These are phyloP conservation scores for Cuculus canorus DNA, from an alignment of 2,797 vertebrate genomes.

Conservation along the genomic window DNA sequence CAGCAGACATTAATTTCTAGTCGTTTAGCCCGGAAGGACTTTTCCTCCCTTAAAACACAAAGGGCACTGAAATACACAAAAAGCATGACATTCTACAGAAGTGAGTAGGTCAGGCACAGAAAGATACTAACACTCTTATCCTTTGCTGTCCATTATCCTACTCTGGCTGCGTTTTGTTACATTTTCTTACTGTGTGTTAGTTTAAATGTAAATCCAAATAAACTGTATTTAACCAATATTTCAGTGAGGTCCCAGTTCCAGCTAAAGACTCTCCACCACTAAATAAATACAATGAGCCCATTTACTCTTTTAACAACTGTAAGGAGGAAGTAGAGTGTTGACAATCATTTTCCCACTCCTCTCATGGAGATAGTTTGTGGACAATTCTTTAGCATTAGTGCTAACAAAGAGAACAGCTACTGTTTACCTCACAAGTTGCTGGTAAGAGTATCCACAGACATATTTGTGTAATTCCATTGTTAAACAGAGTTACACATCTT, in stretches of 20 bases:
- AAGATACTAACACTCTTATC: not conserved
- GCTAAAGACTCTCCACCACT: not conserved
- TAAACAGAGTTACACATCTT: not conserved
- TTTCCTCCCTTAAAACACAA: not conserved
- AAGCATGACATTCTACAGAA: not conserved
- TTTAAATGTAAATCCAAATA: not conserved
- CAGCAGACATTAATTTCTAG: not conserved
- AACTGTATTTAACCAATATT: not conserved
- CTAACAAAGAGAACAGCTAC: not conserved
- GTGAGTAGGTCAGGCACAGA: not conserved
- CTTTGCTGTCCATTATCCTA: not conserved
- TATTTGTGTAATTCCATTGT: not conserved
- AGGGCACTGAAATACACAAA: not conserved
- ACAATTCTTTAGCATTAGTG: not conserved
- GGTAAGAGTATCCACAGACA: not conserved
- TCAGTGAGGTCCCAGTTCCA: not conserved
- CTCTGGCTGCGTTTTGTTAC: not conserved
- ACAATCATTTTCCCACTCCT: not conserved
- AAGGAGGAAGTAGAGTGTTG: not conserved
- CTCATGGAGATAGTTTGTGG: not conserved
- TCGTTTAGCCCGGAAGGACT: not conserved
- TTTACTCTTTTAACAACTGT: not conserved
- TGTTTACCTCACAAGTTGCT: not conserved
- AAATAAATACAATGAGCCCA: not conserved
- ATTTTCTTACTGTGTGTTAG: not conserved